Base-by-base conservation (phyloP, 1,140 invertebrate species). In the Popillia japonica region DNA sequence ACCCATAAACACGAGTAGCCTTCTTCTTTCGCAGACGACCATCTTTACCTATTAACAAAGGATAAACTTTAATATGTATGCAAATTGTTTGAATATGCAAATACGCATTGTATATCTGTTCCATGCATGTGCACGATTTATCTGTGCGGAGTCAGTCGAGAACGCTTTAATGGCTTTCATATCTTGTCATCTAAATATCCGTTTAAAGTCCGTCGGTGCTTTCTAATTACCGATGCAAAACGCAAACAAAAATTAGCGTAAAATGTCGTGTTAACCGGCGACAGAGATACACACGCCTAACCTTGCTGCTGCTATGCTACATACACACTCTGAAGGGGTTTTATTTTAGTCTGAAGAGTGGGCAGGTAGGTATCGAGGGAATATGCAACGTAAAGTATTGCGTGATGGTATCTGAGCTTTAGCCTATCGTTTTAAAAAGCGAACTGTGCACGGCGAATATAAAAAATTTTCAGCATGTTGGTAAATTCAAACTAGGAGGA, bases 161-260 rank as follows among this genome's bases (percentile, higher is more conserved):
- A 14, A 55, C 48, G 14, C 14, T 55, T 55, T 55, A 55, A 55
- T 55, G 48, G 48, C 14, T 55, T 55, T 17, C 48, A 55, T 55
- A 55, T 55, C 48, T 55, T 55, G 14, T 17, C 48, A 55, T 55
- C 48, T 55, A 55, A 55, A 55, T n/a, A n/a, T n/a, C 17, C 48
- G 48, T 17, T 55, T 55, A 55, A 55, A 17, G 48, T 55, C 17
- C 48, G 48, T n/a, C 48, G 48, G 48, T 17, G 17, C n/a, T 55
- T 55, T 55, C 14, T 55, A 55, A 55, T 55, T 55, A 55, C 14
- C 48, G 17, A 17, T 55, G 48, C 48, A 55, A 1, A 55, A 55
- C 17, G 48, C 17, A n/a, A 55, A 55, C 48, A 55, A 55, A 55
- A 55, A 14, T 55, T 17, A 17, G 48, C 48, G 17, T 17, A 14